Base-by-base conservation (phyloP, 2,797 vertebrate species). In the Distichodus sexfasciatus region DNA sequence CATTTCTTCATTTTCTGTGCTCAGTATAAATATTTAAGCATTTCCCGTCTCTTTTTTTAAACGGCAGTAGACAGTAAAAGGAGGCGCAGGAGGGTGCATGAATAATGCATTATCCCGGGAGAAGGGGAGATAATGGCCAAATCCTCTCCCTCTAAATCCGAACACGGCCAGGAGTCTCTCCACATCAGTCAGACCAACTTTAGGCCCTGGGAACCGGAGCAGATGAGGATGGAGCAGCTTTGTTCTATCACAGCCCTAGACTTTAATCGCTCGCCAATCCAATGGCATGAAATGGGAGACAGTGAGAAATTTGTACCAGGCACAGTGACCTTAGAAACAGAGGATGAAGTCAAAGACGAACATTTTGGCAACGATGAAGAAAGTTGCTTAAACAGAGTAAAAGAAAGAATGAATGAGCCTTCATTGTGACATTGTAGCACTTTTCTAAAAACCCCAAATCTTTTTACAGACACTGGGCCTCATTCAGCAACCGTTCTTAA, bases 1-100 rank as follows among this genome's bases (percentile, higher is more conserved):
- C 48, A 46, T 24, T 15, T 6, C 40, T 43, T 44, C 6, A 65
- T 58, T 78, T 62, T 59, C 33, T 3, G 38, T 21, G 24, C 21
- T 24, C 48, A 19, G 40, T 51, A 72, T 78, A 23, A 81, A 81
- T 81, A 79, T 73, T 75, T 73, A 51, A 75, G 29, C 21, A 47
- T 62, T 47, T 72, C 73, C 36, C 21, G 44, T 62, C 41, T 72
- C 73, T 67, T 54, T 51, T 72, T 57, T 43, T 24, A 65, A 51
- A 15, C 2, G n/a, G 63, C 28, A 55, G 26, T 40, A 54, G 38
- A 64, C 12, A n/a, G 24, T 24, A 61, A 67, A 60, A 21, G 46
- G 53, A 66, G 65, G 51, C 38, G n/a, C 55, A 61, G 70, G 63
- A 15, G 26, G 24, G 28, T 44, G 17, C 47, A 69, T 76, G 47